Conservation (phyloP, 2,797 vertebrate species). For the Serranus cabrilla region DNA sequence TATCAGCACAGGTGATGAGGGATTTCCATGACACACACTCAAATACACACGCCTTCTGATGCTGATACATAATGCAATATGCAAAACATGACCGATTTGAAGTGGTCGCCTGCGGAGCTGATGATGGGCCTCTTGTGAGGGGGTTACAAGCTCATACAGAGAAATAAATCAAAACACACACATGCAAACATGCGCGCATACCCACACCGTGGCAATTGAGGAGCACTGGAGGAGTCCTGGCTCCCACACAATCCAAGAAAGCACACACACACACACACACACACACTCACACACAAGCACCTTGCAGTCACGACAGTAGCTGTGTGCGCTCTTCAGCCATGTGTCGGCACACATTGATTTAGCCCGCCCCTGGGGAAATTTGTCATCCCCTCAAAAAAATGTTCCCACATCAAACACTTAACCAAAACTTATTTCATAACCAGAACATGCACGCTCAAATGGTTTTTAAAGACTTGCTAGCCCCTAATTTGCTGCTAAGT, state of each 20-base stretch:
- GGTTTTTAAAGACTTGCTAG: constrained; percentile 40
- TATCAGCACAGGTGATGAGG: constrained; percentile 8
- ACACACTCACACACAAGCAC: background rate
- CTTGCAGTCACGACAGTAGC: constrained; percentile 5
- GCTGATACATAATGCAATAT: constrained; percentile 45
- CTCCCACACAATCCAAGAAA: background rate
- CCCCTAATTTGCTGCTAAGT: constrained; percentile 62
- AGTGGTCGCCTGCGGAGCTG: constrained; percentile 50
- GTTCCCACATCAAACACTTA: constrained; percentile 5
- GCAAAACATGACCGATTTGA: constrained; percentile 45
- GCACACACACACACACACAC: background rate
- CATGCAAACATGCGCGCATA: background rate
- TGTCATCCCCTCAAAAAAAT: constrained; percentile 15
- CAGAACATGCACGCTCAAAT: constrained; percentile 16
- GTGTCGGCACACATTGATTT: constrained; percentile 13
- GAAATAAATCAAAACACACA: constrained; percentile 34
- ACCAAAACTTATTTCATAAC: constrained; percentile 40
- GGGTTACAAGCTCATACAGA: constrained; percentile 27
- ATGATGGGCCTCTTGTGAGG: constrained; percentile 46
- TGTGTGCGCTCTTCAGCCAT: background rate
- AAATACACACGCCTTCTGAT: background rate
- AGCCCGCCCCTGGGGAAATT: constrained; percentile 7
- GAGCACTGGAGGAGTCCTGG: background rate
- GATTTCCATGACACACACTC: background rate
- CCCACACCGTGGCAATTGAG: background rate